These are phyloP conservation scores for Xestobium rufovillosum DNA, from an alignment of 2,888 invertebrate genomes.

Conservation along the genomic window DNA sequence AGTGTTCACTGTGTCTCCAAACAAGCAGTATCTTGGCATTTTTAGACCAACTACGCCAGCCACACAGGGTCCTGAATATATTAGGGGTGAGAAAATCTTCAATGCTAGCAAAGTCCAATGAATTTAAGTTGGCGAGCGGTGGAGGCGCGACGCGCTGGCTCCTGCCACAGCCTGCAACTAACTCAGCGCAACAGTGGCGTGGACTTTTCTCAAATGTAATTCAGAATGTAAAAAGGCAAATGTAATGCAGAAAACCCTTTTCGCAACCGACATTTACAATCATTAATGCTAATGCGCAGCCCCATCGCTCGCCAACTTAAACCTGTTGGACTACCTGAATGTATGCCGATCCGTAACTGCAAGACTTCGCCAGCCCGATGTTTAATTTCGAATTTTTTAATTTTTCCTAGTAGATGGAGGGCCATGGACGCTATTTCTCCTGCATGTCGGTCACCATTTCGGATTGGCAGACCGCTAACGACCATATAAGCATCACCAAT, in stretches of 20 bases:
- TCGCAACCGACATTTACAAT: no score
- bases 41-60: slow-evolving; percentile 77
- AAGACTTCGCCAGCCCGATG: slow-evolving; percentile 61
- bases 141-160: no score
- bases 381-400: slow-evolving; percentile 60
- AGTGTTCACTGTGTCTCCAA: slow-evolving; percentile 78
- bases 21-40: slow-evolving; percentile 78
- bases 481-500: slow-evolving; percentile 82
- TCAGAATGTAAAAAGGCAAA: no score
- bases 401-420: slow-evolving; percentile 62
- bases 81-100: background rate
- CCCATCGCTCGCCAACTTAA: no score
- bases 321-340: slow-evolving; percentile 49
- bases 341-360: slow-evolving; percentile 65
- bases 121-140: no score
- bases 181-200: no score
- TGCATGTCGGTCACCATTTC: slow-evolving; percentile 66
- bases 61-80: slow-evolving; percentile 57
- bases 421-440: slow-evolving; percentile 76
- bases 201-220: no score
- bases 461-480: slow-evolving; percentile 67
- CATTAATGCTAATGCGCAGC: no score
- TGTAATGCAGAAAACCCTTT: no score
- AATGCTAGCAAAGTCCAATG: background rate
- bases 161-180: no score